Evolutionary conservation across 2,888 invertebrate species (phyloP).

Genomic region (Drosophila melanosoma): DNA sequence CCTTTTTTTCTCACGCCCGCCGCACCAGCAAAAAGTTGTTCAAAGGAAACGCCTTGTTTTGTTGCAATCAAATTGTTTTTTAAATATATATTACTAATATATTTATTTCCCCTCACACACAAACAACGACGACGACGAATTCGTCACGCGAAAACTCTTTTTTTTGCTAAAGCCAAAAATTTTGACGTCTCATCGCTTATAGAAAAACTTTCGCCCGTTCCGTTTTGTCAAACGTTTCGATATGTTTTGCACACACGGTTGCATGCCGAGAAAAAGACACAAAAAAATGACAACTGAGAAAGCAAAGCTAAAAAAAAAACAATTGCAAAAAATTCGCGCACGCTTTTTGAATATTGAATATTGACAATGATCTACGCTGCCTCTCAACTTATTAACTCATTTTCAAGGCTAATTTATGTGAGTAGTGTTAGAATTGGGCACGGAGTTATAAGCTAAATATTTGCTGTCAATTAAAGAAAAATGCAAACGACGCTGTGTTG

Average conservation of each 20-base stretch:
- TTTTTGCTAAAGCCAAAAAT: constrained; percentile 69
- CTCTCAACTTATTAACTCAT: constrained; percentile 29
- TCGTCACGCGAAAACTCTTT: constrained; percentile 62
- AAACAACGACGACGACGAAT: constrained; percentile 58
- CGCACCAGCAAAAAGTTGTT: constrained; percentile 56
- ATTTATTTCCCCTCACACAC: background rate
- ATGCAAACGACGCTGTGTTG: constrained; percentile 17
- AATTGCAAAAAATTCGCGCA: constrained; percentile 49
- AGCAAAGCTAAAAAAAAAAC: constrained; percentile 48
- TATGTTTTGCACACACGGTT: constrained; percentile 58
- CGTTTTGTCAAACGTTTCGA: constrained; percentile 67
- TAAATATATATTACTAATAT: constrained; percentile 44
- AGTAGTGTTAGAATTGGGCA: constrained; percentile 40
- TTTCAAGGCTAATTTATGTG: constrained; percentile 15
- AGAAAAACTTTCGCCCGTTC: constrained; percentile 79
- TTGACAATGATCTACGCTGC: constrained; percentile 12
- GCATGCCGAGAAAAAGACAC: constrained; percentile 53
- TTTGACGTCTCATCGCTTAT: constrained; percentile 80
- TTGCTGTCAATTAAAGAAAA: constrained; percentile 48
- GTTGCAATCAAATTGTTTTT: constrained; percentile 50
- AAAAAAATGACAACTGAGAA: constrained; percentile 39
- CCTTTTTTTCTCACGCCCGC: constrained; percentile 60
- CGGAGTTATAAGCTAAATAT: constrained; percentile 31
- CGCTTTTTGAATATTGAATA: constrained; percentile 58
- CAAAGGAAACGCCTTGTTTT: constrained; percentile 39